phyloP scores from a whole-genome alignment of 2,888 invertebrate genomes.

The Pandemis cinnamomeana region DNA sequence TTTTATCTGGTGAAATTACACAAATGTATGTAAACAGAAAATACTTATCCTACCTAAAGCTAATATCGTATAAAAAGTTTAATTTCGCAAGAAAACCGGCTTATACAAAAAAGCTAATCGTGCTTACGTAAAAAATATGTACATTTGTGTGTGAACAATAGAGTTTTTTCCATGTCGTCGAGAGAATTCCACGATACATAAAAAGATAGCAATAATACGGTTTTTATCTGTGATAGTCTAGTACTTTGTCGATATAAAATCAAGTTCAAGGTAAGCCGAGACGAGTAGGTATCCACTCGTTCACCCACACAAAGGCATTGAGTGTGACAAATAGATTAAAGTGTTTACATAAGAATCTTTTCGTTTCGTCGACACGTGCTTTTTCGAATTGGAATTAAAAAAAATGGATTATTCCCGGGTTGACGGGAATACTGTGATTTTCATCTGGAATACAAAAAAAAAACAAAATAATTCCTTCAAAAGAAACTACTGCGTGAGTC shows the following conservation, averaged over 20 bases:
- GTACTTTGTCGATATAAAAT: conserved; percentile 24
- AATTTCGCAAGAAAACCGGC: conserved; percentile 41
- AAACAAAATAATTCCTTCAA: background rate
- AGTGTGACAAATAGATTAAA: conserved; percentile 19
- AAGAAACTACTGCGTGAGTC: too few species aligned
- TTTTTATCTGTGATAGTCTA: conserved; percentile 40
- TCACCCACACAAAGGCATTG: background rate
- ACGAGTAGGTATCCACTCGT: conserved; percentile 12
- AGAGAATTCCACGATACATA: conserved; percentile 55
- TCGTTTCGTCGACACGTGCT: background rate
- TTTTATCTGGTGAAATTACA: conserved; percentile 13
- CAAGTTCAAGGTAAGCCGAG: conserved; percentile 35
- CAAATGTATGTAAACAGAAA: conserved; percentile 10
- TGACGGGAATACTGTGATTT: too few species aligned
- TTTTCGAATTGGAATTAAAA: background rate
- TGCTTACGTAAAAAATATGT: conserved; percentile 37
- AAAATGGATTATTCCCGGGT: background rate
- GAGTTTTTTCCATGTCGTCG: conserved; percentile 51
- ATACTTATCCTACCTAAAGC: conserved; percentile 6
- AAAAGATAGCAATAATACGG: conserved; percentile 54
- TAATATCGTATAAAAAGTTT: conserved; percentile 30
- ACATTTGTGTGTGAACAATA: conserved; percentile 38
- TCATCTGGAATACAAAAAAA: background rate
- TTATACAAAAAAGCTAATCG: conserved; percentile 38
- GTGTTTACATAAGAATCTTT: background rate